Base-by-base conservation (phyloP, 2,888 invertebrate genomes). In the Nephrocerus scutellatus region DNA sequence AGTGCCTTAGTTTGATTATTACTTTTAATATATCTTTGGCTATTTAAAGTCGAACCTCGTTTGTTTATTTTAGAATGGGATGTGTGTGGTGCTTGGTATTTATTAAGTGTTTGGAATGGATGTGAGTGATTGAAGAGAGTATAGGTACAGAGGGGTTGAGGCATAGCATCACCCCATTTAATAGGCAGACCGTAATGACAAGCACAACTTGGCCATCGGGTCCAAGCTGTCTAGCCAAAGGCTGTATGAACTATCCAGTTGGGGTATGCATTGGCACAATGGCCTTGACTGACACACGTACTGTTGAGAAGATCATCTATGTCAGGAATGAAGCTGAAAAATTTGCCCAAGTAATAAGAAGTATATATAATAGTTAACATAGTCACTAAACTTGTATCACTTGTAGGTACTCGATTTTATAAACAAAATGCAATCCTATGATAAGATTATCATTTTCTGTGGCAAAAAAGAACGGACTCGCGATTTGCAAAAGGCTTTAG, bases 121-220 rank as follows among this genome's bases (percentile, higher is more conserved):
- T n/a, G n/a, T n/a, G n/a, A n/a, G n/a, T n/a, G n/a, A n/a, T n/a
- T n/a, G n/a, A n/a, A n/a, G n/a, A n/a, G n/a, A n/a, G n/a, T n/a
- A n/a, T n/a, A n/a, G n/a, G n/a, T n/a, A n/a, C n/a, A n/a, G n/a
- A n/a, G n/a, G n/a, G n/a, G n/a, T n/a, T n/a, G n/a, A n/a, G n/a
- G n/a, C n/a, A n/a, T n/a, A n/a, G n/a, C n/a, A n/a, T n/a, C n/a
- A n/a, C n/a, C n/a, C n/a, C n/a, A n/a, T n/a, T n/a, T n/a, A n/a
- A n/a, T 59, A 71, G 92, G 36, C 93, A 96, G 63, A 91, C 91
- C n/a, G 80, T 95, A 0, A 92, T 96, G 92, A 96, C 95, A 0
- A 87, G 86, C 60, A 96, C 96, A 10, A 96, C 96, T 0, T 96
- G 95, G 96, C 95, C 95, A 0, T 70, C 75, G 36, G 87, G 83